These are phyloP conservation scores for Drosophila yooni DNA, from an alignment of 2,888 invertebrate species.

Conservation along the genomic window DNA sequence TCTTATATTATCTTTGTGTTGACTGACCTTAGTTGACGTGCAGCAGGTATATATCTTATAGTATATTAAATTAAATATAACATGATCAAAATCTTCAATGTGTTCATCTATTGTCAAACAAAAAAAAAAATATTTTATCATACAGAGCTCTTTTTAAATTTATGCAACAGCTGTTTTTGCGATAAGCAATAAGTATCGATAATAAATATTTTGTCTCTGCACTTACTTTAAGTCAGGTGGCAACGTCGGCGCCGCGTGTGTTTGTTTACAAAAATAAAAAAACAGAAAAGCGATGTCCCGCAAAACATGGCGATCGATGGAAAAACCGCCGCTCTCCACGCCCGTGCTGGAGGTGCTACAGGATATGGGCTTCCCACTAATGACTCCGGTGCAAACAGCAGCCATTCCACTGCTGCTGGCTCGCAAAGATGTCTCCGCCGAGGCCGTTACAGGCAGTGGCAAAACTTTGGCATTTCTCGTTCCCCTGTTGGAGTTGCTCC, in stretches of 20 bases:
- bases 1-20: no score
- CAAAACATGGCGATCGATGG: slow-evolving; percentile 85
- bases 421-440: slow-evolving; percentile 98
- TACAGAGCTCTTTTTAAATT: not conserved
- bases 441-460: slow-evolving; percentile 99
- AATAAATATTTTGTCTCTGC: not conserved
- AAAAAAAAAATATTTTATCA: not conserved
- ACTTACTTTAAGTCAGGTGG: slow-evolving; percentile 30
- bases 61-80: slow-evolving; percentile 73
- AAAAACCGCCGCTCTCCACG: slow-evolving; percentile 84
- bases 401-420: slow-evolving; percentile 94
- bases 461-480: slow-evolving; percentile 98
- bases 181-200: slow-evolving; percentile 22
- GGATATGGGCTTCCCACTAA: slow-evolving; percentile 86
- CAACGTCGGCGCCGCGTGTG: slow-evolving; percentile 52
- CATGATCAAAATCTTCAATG: slow-evolving; percentile 32
- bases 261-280: slow-evolving; percentile 46
- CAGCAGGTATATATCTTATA: slow-evolving; percentile 63
- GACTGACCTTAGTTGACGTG: no score
- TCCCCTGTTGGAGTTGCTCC: slow-evolving; percentile 94
- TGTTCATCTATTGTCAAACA: not conserved
- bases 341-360: slow-evolving; percentile 86
- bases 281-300: slow-evolving; percentile 75
- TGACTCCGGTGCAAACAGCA: slow-evolving; percentile 91
- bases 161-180: slow-evolving; percentile 9